Conservation (phyloP, 2,113 vertebrate species). For the Deroptyus accipitrinus region DNA sequence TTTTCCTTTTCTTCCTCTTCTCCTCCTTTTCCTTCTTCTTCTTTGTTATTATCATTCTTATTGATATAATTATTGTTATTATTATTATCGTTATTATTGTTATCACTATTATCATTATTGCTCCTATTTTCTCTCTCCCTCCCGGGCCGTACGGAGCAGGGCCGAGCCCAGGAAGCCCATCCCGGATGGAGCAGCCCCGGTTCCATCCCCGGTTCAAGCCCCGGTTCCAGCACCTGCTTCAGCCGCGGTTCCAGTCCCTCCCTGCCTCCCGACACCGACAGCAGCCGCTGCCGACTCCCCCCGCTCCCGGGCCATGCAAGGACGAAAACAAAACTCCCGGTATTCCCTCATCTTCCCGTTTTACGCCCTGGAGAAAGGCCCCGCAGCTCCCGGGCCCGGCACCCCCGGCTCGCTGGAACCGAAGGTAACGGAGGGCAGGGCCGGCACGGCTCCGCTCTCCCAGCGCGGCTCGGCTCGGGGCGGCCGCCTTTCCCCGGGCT, state of each 20-base stretch:
- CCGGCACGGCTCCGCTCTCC: neutral
- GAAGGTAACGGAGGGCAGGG: neutral
- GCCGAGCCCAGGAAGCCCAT: neutral
- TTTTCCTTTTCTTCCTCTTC: neutral
- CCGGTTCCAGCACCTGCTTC: neutral
- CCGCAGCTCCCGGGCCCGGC: neutral
- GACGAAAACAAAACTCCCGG: neutral
- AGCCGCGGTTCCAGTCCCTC: neutral
- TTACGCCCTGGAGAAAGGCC: neutral
- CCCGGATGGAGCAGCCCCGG: neutral
- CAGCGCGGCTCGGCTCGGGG: neutral
- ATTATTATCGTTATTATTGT: neutral
- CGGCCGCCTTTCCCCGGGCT: too few species aligned
- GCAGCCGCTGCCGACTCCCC: neutral
- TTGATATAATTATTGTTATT: neutral
- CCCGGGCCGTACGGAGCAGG: neutral
- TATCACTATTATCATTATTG: too few species aligned
- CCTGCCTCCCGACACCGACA: neutral
- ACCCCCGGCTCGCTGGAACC: neutral
- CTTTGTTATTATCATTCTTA: neutral
- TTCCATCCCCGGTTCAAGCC: neutral
- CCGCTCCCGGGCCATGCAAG: too few species aligned
- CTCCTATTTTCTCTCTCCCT: neutral
- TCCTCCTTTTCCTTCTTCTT: neutral
- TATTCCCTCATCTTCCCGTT: neutral